Evolutionary conservation across 2,888 invertebrate species (phyloP).

Genomic region (Plusia festucae): DNA sequence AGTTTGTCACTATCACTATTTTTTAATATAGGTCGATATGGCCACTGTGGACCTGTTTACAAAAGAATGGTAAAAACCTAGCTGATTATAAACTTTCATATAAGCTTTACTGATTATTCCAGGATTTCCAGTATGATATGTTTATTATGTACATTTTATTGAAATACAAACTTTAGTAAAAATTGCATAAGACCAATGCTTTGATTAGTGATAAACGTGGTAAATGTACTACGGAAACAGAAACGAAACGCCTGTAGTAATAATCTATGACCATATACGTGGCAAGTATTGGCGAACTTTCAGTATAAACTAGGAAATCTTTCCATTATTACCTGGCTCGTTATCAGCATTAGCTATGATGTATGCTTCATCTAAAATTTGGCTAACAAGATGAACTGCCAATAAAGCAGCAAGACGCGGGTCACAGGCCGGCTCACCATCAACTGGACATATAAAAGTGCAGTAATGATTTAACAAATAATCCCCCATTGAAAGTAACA

Average conservation of each 20-base stretch:
- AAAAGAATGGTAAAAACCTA: slow-evolving; percentile 7
- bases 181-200: no score
- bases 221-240: no score
- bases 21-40: slow-evolving; percentile 68
- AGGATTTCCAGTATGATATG: background rate
- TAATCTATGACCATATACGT: background rate
- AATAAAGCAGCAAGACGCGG: slow-evolving; percentile 69
- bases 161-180: no score
- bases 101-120: background rate
- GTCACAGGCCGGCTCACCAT: slow-evolving; percentile 62
- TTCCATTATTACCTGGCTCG: slow-evolving; percentile 69
- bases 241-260: background rate
- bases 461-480: slow-evolving; percentile 24
- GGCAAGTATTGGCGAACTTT: background rate
- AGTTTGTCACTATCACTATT: slow-evolving; percentile 58
- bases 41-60: slow-evolving; percentile 73
- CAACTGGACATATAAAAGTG: slow-evolving; percentile 59
- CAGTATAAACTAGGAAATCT: background rate
- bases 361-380: slow-evolving; percentile 81
- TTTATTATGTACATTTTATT: no score
- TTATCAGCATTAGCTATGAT: slow-evolving; percentile 74
- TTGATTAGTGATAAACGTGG: no score
- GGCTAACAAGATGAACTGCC: slow-evolving; percentile 79
- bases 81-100: background rate
- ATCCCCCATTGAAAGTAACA: background rate